These are phyloP conservation scores for Temnothorax unifasciatus DNA, from an alignment of 2,888 invertebrate genomes.

Conservation along the genomic window DNA sequence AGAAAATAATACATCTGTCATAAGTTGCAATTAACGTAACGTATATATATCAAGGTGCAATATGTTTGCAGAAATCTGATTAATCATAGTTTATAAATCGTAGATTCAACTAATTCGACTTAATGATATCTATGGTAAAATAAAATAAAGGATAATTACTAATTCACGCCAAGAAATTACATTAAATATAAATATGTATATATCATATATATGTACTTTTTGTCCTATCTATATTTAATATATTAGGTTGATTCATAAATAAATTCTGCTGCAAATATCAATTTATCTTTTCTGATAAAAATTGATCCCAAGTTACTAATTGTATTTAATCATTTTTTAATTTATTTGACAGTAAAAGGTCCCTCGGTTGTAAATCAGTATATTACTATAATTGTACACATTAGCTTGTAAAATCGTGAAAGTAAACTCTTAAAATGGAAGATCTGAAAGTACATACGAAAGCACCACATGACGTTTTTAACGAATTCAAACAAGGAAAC, in stretches of 20 bases:
- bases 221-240: background rate
- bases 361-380: background rate
- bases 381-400: background rate
- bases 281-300: background rate
- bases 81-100: slow-evolving; percentile 21
- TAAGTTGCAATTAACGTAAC: background rate
- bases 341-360: background rate
- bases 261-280: background rate
- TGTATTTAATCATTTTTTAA: background rate
- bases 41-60: background rate
- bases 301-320: background rate
- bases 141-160: slow-evolving; percentile 27
- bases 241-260: slow-evolving; percentile 7
- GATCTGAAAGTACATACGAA: background rate
- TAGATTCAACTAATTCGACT: background rate
- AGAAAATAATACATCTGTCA: slow-evolving; percentile 32
- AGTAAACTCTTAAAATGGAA: background rate
- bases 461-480: background rate
- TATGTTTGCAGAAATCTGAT: slow-evolving; percentile 16
- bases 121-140: slow-evolving; percentile 20
- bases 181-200: slow-evolving; percentile 50
- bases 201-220: background rate
- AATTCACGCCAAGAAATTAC: slow-evolving; percentile 35
- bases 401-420: background rate
- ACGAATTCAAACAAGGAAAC: background rate